Evolutionary conservation across 2,797 vertebrate species (phyloP).

Genomic region (Steatocranus sp.): DNA sequence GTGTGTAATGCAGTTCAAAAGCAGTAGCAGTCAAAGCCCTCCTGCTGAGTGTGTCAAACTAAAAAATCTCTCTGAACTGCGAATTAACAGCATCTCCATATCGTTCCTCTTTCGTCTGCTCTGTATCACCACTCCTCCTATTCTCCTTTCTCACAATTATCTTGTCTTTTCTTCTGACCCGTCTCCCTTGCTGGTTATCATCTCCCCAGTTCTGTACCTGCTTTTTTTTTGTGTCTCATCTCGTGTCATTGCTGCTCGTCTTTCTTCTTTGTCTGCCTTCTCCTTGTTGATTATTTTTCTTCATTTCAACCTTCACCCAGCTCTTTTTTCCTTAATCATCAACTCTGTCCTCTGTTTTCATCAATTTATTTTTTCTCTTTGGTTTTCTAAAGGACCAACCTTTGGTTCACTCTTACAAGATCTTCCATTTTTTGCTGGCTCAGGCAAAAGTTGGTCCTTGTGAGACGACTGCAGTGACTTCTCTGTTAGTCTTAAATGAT

Average conservation of each 20-base stretch:
- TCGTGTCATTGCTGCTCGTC: conserved; percentile 53
- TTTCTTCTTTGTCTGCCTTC: background rate
- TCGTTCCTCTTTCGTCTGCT: conserved; percentile 20
- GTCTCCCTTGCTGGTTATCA: background rate
- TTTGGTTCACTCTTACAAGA: background rate
- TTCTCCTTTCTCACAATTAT: conserved; percentile 9
- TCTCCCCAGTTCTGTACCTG: background rate
- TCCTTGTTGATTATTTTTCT: background rate
- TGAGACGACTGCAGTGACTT: background rate
- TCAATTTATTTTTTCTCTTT: background rate
- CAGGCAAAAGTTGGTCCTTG: background rate
- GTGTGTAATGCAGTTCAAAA: conserved; percentile 52
- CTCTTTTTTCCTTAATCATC: background rate
- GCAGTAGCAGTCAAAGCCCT: conserved; percentile 63
- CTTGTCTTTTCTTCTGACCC: background rate
- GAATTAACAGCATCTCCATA: conserved; percentile 62
- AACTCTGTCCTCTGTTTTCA: background rate
- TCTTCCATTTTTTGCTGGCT: background rate
- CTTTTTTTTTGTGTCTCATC: background rate
- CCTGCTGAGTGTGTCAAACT: conserved; percentile 65
- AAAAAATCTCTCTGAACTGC: conserved; percentile 67
- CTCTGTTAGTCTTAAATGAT: background rate
- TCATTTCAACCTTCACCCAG: background rate
- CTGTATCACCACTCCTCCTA: conserved; percentile 3
- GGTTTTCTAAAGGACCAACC: background rate